Base-by-base conservation (phyloP, 2,888 invertebrate genomes). In the Phortica magna region DNA sequence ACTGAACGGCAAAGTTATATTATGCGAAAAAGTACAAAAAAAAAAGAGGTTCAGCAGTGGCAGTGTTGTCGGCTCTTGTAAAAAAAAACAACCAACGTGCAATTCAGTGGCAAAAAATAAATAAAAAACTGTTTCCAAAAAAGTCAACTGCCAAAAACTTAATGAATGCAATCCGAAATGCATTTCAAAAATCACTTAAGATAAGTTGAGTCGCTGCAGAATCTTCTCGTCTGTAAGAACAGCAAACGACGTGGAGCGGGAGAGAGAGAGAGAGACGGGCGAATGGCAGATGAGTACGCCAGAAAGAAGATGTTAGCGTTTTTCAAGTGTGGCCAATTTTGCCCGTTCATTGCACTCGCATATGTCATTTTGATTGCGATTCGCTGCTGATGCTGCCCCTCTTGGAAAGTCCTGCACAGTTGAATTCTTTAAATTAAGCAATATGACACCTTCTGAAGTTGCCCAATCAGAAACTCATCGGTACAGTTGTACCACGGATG, bases 161-260 rank as follows among this genome's bases (percentile, higher is more conserved):
- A 85, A 85, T 87, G 88, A 85, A 85, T 85, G 85, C 88, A 85
- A 85, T 85, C 87, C 88, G 85, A 87, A 87, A 83, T 80, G 87
- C 81, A 87, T 88, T 88, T 84, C 83, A 80, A 79, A 86, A 81
- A 80, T 85, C 86, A 86, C 84, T 85, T 88, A 85, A 86, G 82
- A 81, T 76, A 68, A 10, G 55, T 48, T 61, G 22, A 53, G 53
- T 65, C 41, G 59, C 59, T 17, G 65, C 65, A 65, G 41, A 19
- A 17, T 22, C n/a, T 48, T 48, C 61, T 61, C 17, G 19, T n/a
- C 22, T 22, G 22, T 12, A 61, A 22, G 19, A 61, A 22, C 6
- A 61, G 61, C 12, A 61, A 22, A 17, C 10, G 61, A 12, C 61
- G 19, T 17, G 19, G 12, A 22, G 61, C 31, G 31, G 5, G 3